Percentiles rank a stretch among this genome's conserved stretches.
Conservation (phyloP, 2,113 vertebrate species). For the Dermatemys mawii region DNA sequence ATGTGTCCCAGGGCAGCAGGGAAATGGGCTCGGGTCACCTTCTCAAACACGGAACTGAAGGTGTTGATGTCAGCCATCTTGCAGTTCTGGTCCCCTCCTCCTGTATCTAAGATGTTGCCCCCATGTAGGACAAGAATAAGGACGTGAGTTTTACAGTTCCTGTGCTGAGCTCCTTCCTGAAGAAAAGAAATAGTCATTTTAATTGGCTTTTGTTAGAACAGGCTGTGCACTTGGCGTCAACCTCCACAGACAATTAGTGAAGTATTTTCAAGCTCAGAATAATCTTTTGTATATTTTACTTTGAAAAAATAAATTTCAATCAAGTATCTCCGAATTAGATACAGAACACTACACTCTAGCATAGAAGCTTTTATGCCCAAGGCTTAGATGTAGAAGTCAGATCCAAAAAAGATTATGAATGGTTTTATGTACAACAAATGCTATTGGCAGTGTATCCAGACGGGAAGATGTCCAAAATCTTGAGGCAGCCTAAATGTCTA, state of each 20-base stretch:
- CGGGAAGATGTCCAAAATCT: neutral
- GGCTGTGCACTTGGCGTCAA: neutral
- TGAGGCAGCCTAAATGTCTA: neutral
- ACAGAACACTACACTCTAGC: neutral
- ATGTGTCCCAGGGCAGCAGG: constrained; percentile 90
- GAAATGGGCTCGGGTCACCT: constrained; percentile 91
- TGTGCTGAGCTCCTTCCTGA: constrained; percentile 78
- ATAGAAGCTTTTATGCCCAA: neutral
- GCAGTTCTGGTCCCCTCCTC: constrained; percentile 85
- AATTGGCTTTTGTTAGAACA: neutral
- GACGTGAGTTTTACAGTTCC: constrained; percentile 90
- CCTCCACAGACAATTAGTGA: neutral
- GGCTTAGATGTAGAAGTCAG: neutral
- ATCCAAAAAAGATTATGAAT: neutral
- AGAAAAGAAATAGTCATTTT: neutral
- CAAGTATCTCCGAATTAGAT: neutral
- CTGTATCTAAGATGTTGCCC: constrained; percentile 92
- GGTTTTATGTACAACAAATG: neutral
- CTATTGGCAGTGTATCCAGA: constrained; percentile 8
- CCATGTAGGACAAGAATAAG: constrained; percentile 94
- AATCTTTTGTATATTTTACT: neutral
- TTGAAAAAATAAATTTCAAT: neutral
- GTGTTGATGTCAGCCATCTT: constrained; percentile 90
- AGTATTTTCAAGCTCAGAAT: neutral
- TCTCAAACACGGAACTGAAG: constrained; percentile 91